Percentiles rank a stretch among this genome's conserved stretches.
phyloP scores from a whole-genome alignment of 2,888 invertebrate species.

The Incurvaria masculella region DNA sequence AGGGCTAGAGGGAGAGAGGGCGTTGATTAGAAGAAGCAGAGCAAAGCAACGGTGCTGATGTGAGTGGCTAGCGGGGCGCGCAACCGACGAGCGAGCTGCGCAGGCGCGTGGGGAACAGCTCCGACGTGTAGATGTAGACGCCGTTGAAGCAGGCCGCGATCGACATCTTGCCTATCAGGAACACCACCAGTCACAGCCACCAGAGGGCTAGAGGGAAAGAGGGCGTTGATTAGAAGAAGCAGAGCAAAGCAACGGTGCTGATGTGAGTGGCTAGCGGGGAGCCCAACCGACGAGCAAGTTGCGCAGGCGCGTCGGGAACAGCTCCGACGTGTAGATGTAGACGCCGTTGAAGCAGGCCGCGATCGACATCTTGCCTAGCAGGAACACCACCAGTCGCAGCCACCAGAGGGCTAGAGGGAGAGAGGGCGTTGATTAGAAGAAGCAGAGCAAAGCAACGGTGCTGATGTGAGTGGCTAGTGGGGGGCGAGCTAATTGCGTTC shows the following conservation, averaged over 20 bases:
- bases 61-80: too few species aligned
- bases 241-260: too few species aligned
- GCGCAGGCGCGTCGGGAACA: background rate
- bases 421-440: too few species aligned
- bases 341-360: background rate
- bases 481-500: too few species aligned
- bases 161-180: background rate
- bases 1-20: too few species aligned
- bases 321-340: background rate
- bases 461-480: too few species aligned
- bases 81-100: background rate
- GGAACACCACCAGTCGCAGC: conserved; percentile 25
- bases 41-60: too few species aligned
- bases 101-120: background rate
- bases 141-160: background rate
- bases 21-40: too few species aligned
- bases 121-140: background rate
- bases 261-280: too few species aligned
- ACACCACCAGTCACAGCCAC: conserved; percentile 30
- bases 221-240: too few species aligned
- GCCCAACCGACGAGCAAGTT: background rate
- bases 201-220: conserved; percentile 31
- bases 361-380: background rate
- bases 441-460: too few species aligned
- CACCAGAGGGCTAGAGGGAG: conserved; percentile 34